A percentile compares a stretch with the other conserved stretches of the same genome.
phyloP scores from a whole-genome alignment of 2,888 invertebrate genomes.

The Odontomyia ornata region DNA sequence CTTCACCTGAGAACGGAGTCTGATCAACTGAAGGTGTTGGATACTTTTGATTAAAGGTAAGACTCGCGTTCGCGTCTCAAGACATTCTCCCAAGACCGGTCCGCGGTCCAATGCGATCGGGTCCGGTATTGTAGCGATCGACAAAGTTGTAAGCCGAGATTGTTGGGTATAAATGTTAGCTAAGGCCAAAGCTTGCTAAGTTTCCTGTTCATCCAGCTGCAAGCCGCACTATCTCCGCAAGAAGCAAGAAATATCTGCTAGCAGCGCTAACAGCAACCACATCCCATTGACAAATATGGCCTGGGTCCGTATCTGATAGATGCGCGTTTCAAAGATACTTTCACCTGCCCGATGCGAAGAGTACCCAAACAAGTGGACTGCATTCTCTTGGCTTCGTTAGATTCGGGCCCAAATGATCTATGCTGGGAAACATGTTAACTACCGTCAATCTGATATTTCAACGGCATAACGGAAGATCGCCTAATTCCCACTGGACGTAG shows the following conservation, averaged over 20 bases:
- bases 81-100: slow-evolving; percentile 22
- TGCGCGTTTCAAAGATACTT: neutral
- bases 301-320: neutral
- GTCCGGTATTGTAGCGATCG: slow-evolving; percentile 20
- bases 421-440: too few species aligned
- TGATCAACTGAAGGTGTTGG: slow-evolving; percentile 42
- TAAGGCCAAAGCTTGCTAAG: neutral
- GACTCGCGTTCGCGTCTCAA: too few species aligned
- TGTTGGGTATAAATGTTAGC: neutral
- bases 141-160: neutral
- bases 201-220: neutral
- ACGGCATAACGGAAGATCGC: neutral
- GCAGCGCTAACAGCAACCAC: neutral
- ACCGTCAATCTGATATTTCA: neutral
- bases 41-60: slow-evolving; percentile 21
- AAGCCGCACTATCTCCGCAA: neutral
- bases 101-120: slow-evolving; percentile 17
- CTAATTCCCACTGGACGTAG: slow-evolving; percentile 21
- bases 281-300: neutral
- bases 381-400: too few species aligned
- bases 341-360: neutral
- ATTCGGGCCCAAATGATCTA: too few species aligned
- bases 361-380: too few species aligned
- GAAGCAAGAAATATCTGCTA: neutral
- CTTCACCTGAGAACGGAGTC: slow-evolving; percentile 31